Base-by-base conservation (phyloP, 2,113 vertebrate genomes). In the Microcebus tavaratra region DNA sequence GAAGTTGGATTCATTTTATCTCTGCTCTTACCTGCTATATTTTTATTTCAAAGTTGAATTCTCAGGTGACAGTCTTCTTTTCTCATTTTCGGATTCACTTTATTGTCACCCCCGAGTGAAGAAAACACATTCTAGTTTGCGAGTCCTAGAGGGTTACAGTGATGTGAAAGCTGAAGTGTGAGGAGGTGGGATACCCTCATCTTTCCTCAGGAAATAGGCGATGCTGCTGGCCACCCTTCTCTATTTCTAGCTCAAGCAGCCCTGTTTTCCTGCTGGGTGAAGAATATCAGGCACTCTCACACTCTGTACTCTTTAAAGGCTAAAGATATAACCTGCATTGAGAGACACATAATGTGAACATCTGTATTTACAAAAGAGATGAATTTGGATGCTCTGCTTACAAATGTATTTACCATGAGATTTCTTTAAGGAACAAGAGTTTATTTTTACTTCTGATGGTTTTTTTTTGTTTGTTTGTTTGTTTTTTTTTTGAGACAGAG, bases 21-120 rank as follows among this genome's bases (percentile, higher is more conserved):
- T 50, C 0, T 91, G 11, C 18, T 84, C 27, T 90, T 81, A 94
- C 18, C 53, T 88, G 65, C 50, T 92, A 0, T 45, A 36, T 63
- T 91, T 94, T 91, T 92, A 91, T 88, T 82, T 85, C 73, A 27
- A 88, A 57, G 21, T 48, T 95, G 57, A 96, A 79, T 85, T 95
- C 85, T 94, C 68, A 93, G 18, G 25, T 36, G 75, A 27, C 31
- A 79, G 67, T 70, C 17, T 93, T 83, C 53, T 70, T 88, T 84
- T 95, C 81, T 96, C 59, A 72, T 82, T 88, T 88, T 82, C 48
- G 86, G 18, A 59, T 92, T 83, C 39, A 48, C 63, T 92, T 95
- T 29, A 20, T 23, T 87, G 15, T 91, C 42, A n/a, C 45, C 15
- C 34, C 5, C 5, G 39, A 59, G 34, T 68, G 88, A 18, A 61